Evolutionary conservation across 2,113 vertebrate genomes (phyloP).

Genomic region (Motacilla alba): DNA sequence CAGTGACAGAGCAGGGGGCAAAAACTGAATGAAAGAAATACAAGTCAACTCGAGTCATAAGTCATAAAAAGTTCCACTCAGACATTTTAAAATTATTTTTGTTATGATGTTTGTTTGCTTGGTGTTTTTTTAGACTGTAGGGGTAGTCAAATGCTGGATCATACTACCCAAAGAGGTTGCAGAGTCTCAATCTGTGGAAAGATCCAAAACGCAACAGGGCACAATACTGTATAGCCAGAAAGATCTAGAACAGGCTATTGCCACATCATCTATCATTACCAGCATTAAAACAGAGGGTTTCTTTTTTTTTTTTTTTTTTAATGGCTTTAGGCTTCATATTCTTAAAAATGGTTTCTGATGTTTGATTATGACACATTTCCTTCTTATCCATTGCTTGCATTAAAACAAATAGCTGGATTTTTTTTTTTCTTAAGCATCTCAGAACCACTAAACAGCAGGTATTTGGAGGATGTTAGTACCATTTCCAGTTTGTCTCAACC

Average conservation of each 20-base stretch:
- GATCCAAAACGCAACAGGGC: not conserved
- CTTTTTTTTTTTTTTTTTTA: not conserved
- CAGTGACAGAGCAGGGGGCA: not conserved
- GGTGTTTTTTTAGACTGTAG: fast-evolving
- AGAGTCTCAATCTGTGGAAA: not conserved
- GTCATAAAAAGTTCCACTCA: not conserved
- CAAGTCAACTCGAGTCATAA: not conserved
- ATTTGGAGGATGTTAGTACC: not conserved
- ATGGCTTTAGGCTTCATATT: not conserved
- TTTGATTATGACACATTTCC: not conserved
- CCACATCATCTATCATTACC: not conserved
- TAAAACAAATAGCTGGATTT: not conserved
- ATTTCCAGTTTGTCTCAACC: not conserved
- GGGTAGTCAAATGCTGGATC: not conserved
- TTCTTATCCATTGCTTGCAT: not conserved
- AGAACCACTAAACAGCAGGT: not conserved
- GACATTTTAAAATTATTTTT: not conserved
- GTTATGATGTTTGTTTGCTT: not conserved
- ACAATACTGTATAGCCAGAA: not conserved
- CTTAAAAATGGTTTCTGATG: not conserved
- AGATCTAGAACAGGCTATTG: not conserved
- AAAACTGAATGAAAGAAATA: not conserved
- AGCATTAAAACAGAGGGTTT: not conserved
- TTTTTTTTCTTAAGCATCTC: not conserved
- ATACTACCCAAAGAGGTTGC: not conserved